These are phyloP conservation scores for Parnassius glacialis DNA, from an alignment of 2,888 invertebrate genomes.

Conservation along the genomic window DNA sequence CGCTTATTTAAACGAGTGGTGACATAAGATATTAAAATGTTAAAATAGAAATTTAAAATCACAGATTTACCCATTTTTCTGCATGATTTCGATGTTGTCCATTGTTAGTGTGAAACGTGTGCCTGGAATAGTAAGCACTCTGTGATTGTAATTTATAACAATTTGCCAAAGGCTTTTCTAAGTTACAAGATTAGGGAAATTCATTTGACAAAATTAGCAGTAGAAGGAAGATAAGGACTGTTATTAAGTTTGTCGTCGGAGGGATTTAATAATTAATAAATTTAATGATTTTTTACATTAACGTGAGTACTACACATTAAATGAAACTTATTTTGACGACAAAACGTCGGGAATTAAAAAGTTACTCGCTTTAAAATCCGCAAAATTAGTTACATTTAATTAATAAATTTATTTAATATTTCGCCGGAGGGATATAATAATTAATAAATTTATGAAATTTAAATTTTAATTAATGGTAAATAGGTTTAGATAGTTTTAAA, in stretches of 20 bases:
- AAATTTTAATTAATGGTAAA: conserved; percentile 24
- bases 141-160: conserved; percentile 52
- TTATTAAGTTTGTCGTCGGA: conserved; percentile 30
- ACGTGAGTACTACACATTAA: no score
- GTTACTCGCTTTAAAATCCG: no score
- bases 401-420: conserved; percentile 27
- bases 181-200: conserved; percentile 28
- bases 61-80: conserved; percentile 55
- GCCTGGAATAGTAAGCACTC: conserved; percentile 53
- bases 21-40: conserved; percentile 39
- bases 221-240: conserved; percentile 16
- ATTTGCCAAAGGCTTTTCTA: conserved; percentile 36
- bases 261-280: conserved; percentile 18
- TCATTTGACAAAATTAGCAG: conserved; percentile 27
- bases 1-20: conserved; percentile 41
- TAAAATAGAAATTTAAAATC: conserved; percentile 48
- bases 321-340: no score
- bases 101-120: conserved; percentile 61
- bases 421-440: conserved; percentile 22
- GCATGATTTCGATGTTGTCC: conserved; percentile 41
- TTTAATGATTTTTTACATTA: conserved; percentile 6
- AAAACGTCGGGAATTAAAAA: no score
- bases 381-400: no score
- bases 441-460: conserved; percentile 5
- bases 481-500: neutral